Percentiles rank a stretch among this genome's conserved stretches.
Conservation (phyloP, 30 jellyfish, hydroid and myxozoan genomes). For the Rhopilema esculentum region DNA sequence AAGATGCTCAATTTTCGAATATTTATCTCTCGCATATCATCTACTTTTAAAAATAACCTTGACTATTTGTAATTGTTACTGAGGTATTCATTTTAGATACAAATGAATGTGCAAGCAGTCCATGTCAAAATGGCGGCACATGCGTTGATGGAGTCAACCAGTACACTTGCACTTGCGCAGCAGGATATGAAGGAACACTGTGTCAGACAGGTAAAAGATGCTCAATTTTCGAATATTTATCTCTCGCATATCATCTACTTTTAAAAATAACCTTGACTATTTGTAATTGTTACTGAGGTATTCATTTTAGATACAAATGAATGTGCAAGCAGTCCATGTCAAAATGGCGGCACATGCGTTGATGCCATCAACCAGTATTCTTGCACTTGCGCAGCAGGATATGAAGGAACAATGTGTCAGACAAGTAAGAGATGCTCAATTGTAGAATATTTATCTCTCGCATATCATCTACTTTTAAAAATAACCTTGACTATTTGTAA, state of each 20-base stretch:
- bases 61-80: too few species aligned
- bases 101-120: background rate
- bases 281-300: too few species aligned
- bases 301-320: background rate
- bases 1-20: too few species aligned
- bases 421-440: too few species aligned
- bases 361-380: conserved; percentile 23
- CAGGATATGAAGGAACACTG: conserved; percentile 8
- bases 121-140: conserved; percentile 29
- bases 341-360: conserved; percentile 8
- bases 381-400: conserved; percentile 31
- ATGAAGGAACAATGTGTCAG: conserved; percentile 2
- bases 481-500: too few species aligned
- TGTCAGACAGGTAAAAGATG: conserved; percentile 25
- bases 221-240: too few species aligned
- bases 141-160: conserved; percentile 23
- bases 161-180: conserved; percentile 34
- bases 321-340: conserved; percentile 2
- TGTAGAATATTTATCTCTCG: too few species aligned
- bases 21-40: background rate
- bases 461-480: too few species aligned
- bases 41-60: background rate
- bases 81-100: background rate
- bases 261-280: too few species aligned
- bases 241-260: too few species aligned